Conservation (phyloP, 2,797 vertebrate species). For the Ceyx erithaca region DNA sequence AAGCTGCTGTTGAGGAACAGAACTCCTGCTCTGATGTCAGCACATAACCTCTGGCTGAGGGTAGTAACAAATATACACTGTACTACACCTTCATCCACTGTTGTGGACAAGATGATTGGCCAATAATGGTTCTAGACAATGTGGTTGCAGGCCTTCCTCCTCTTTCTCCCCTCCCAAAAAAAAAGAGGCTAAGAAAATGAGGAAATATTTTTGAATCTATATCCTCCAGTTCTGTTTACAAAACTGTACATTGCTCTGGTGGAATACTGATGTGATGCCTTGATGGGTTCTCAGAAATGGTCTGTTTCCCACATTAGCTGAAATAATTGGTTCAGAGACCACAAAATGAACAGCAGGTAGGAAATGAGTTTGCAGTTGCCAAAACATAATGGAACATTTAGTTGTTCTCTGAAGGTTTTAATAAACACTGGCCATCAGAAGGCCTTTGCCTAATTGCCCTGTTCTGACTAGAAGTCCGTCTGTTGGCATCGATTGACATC, state of each 20-base stretch:
- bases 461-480: not conserved
- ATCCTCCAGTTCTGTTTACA: not conserved
- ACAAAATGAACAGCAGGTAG: constrained; percentile 56
- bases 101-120: not conserved
- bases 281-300: constrained; percentile 40
- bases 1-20: not conserved
- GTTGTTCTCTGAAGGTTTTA: constrained; percentile 31
- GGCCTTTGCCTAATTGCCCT: not conserved
- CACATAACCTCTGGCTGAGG: not conserved
- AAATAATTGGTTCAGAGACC: constrained; percentile 56
- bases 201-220: not conserved
- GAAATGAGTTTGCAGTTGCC: constrained; percentile 46
- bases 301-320: constrained; percentile 27
- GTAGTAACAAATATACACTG: too few relatives aligned
- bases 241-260: not conserved
- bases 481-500: not conserved
- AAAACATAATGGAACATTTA: constrained; percentile 54
- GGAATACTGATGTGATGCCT: constrained; percentile 51
- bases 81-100: not conserved
- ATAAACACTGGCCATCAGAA: not conserved
- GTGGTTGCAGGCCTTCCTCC: not conserved
- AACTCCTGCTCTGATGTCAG: not conserved
- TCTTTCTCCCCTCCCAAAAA: not conserved
- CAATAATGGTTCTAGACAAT: not conserved
- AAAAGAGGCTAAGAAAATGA: not conserved